phyloP scores from a whole-genome alignment of 2,888 invertebrate species.

The Patella pellucida region DNA sequence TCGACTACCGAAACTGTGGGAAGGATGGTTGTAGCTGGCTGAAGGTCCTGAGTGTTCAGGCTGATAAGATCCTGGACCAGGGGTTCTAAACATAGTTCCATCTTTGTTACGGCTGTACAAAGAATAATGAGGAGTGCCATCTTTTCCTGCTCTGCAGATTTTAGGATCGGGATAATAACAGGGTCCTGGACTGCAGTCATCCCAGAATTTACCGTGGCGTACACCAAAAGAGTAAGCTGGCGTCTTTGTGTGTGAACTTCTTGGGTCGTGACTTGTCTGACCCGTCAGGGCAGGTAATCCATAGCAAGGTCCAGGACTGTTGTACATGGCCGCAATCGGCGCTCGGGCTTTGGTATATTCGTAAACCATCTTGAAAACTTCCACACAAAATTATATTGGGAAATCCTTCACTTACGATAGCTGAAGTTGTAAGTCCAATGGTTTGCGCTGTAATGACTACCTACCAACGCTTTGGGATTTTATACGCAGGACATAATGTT shows the following conservation, averaged over 20 bases:
- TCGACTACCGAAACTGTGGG: constrained; percentile 66
- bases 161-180: constrained; percentile 57
- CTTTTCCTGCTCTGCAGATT: constrained; percentile 57
- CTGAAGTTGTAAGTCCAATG: no score
- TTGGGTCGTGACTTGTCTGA: constrained; percentile 61
- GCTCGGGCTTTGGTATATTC: constrained; percentile 61
- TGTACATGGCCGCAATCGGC: constrained; percentile 67
- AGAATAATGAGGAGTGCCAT: constrained; percentile 68
- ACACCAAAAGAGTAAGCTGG: constrained; percentile 64
- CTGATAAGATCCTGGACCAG: constrained; percentile 69
- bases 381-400: no score
- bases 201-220: constrained; percentile 60
- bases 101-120: constrained; percentile 59
- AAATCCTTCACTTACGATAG: no score
- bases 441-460: no score
- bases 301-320: constrained; percentile 68
- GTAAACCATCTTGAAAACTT: constrained; percentile 49
- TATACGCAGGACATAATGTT: no score
- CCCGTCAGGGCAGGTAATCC: constrained; percentile 65
- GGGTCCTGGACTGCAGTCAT: constrained; percentile 67
- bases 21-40: constrained; percentile 53
- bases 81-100: constrained; percentile 52
- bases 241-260: constrained; percentile 60
- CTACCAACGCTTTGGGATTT: no score
- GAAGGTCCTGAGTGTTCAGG: constrained; percentile 62